Evolutionary conservation across 2,113 vertebrate genomes (phyloP).

Genomic region (Syrrhaptes paradoxus): DNA sequence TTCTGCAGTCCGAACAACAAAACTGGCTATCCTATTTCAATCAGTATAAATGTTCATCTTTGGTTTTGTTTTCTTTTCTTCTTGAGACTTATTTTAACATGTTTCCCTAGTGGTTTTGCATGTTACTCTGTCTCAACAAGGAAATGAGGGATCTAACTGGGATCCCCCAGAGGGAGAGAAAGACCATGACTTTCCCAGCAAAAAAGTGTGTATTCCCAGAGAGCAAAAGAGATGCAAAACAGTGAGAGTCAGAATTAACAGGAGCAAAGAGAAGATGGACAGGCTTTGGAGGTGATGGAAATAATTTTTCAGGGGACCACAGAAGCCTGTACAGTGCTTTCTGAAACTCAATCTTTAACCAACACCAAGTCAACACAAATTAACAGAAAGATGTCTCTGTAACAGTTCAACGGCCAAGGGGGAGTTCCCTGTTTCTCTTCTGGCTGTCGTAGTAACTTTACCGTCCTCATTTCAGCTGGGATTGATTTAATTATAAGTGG

Average conservation of each 20-base stretch:
- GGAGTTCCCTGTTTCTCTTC: background rate
- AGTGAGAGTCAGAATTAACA: background rate
- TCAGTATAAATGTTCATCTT: no score
- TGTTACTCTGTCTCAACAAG: background rate
- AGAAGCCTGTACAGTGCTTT: background rate
- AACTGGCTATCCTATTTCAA: background rate
- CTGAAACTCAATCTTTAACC: background rate
- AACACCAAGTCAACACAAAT: background rate
- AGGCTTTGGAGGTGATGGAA: background rate
- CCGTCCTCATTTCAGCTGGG: no score
- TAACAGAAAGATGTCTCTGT: background rate
- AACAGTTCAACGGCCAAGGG: background rate
- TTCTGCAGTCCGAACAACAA: background rate
- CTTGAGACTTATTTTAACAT: background rate
- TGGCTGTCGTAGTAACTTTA: background rate
- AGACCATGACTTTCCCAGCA: background rate
- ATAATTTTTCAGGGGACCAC: background rate
- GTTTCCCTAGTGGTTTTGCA: background rate
- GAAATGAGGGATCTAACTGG: background rate
- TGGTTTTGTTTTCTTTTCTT: background rate
- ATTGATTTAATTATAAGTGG: no score
- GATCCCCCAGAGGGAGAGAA: background rate
- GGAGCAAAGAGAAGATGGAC: background rate
- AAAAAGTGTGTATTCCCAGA: background rate
- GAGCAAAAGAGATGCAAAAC: background rate